Evolutionary conservation across 1,140 invertebrate species (phyloP).

Genomic region (Drosophila saltans): DNA sequence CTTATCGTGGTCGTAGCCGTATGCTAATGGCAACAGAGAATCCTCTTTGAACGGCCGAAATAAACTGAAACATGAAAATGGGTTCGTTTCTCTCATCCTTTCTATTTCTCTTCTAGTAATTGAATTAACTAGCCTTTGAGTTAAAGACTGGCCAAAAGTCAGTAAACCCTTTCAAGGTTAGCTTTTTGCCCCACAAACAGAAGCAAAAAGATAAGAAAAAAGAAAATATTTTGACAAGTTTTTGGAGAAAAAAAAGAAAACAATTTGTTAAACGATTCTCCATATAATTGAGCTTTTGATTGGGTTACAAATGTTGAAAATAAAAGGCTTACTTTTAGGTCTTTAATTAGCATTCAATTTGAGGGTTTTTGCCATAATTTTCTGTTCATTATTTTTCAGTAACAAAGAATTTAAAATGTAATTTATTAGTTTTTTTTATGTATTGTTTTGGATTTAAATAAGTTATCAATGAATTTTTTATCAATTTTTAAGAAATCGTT

Average conservation of each 20-base stretch:
- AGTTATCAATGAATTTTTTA: too few relatives aligned
- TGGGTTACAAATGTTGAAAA: neutral
- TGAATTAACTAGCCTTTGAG: conserved; percentile 5
- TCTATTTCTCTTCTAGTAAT: neutral
- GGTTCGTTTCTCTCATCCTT: neutral
- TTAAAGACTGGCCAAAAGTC: neutral
- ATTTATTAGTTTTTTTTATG: too few relatives aligned
- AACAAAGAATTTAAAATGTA: too few relatives aligned
- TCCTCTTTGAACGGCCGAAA: neutral
- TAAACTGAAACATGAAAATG: neutral
- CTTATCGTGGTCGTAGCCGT: neutral
- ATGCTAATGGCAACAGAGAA: conserved; percentile 5
- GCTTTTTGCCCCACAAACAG: neutral
- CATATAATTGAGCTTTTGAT: too few relatives aligned
- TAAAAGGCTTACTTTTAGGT: too few relatives aligned
- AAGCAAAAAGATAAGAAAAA: neutral
- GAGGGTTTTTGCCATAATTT: too few relatives aligned
- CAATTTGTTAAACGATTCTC: too few relatives aligned
- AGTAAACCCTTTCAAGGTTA: neutral
- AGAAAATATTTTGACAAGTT: neutral
- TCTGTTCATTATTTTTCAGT: too few relatives aligned
- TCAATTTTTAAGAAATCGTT: too few relatives aligned
- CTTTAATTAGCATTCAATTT: too few relatives aligned
- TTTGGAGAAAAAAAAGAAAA: too few relatives aligned
- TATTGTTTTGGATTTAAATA: too few relatives aligned